Conservation (phyloP, 2,113 vertebrate genomes). For the Orientallactaga bullata region DNA sequence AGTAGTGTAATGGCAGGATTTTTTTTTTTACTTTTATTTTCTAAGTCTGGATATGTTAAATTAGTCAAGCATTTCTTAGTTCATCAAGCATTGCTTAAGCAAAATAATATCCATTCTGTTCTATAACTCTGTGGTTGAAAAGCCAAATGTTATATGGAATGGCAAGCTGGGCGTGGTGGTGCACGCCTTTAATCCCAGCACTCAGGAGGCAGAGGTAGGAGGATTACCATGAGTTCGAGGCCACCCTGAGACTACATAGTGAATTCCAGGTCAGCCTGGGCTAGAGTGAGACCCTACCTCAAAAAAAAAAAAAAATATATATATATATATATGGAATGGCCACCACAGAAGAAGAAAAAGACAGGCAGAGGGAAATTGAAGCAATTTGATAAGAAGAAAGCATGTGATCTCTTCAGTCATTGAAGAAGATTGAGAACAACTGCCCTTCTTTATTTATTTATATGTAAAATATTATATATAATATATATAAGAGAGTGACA, state of each 20-base stretch:
- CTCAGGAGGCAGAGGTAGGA: too few relatives aligned
- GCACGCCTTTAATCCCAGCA: too few relatives aligned
- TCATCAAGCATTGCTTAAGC: conserved; percentile 30
- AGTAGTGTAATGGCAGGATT: not conserved
- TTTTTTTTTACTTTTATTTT: conserved; percentile 38
- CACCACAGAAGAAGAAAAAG: not conserved
- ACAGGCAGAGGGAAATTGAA: not conserved
- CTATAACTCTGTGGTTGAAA: conserved; percentile 16
- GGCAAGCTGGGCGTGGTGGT: too few relatives aligned
- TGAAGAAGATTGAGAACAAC: not conserved
- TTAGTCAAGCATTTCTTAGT: conserved; percentile 15
- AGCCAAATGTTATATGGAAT: not conserved
- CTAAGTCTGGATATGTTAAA: not conserved
- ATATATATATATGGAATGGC: not conserved
- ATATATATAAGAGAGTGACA: too few relatives aligned
- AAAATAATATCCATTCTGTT: not conserved
- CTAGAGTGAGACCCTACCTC: too few relatives aligned
- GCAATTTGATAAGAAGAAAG: not conserved
- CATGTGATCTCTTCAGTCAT: not conserved
- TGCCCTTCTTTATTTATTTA: too few relatives aligned
- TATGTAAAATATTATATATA: too few relatives aligned
- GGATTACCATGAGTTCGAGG: too few relatives aligned
- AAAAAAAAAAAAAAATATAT: too few relatives aligned
- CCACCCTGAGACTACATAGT: too few relatives aligned
- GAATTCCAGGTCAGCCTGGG: too few relatives aligned